Evolutionary conservation across 2,888 invertebrate genomes (phyloP), one percentile per base, ranked within the genome.

Genomic region (Piscicola geometra): DNA sequence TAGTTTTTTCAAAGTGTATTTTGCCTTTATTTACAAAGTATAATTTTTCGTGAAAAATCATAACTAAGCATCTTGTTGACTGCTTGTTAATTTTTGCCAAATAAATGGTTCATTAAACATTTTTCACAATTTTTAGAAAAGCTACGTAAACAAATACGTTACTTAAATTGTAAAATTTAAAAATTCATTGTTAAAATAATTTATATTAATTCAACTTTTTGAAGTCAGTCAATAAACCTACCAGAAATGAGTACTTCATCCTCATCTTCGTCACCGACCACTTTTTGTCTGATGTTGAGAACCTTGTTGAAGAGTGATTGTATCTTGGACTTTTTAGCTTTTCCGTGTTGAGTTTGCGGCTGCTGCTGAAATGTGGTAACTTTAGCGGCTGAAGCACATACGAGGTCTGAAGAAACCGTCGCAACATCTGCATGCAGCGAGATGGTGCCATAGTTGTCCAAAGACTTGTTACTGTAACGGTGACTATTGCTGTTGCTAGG

Each of bases 281-380:
- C 60, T 21, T 56, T 56, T 3, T 21, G 9, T 18, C 60, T 9
- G 5, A 56, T 56, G 60, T 56, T 18, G n/a, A 5, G 60, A 56
- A 56, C 60, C n/a, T 56, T 56, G 25, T 56, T 56, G 25, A 56
- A 56, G 3, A 56, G 60, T 3, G 60, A 56, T 25, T 56, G 60
- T 5, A 56, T 56, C n/a, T 56, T 56, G 5, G 60, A 56, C n/a
- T 56, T 56, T 56, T 56, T 56, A 5, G n/a, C 60, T 56, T 56
- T 56, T 9, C n/a, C 60, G n/a, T 56, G 60, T 25, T 18, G 21
- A 3, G 9, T 9, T 56, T 18, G 60, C n/a, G 60, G n/a, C 21
- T 56, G n/a, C 3, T 56, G 5, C 3, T 56, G 21, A 3, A 9
- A 47, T 21, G 50, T 47, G 50, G 60, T 56, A 3, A 56, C 25